Conservation (phyloP, 2,888 invertebrate species). For the Tinea pellionella region DNA sequence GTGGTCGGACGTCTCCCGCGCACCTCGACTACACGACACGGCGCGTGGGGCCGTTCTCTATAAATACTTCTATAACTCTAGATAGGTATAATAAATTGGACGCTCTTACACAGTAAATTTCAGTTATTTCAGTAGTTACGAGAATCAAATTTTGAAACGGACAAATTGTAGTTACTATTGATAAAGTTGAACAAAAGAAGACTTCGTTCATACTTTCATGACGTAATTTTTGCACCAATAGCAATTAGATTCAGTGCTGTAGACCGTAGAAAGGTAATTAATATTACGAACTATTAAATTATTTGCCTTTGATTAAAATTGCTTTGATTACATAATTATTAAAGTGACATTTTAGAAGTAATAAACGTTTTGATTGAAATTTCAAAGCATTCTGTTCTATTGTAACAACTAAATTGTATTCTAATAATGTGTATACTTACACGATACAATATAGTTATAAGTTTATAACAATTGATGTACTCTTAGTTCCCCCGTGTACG, state of each 20-base stretch:
- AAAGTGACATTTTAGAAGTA: neutral
- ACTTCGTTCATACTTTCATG: no score
- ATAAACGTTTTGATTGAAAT: neutral
- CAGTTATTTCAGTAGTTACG: neutral
- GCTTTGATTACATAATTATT: no score
- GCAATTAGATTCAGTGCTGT: no score
- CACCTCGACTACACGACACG: slow-evolving; percentile 36
- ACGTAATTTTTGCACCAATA: no score
- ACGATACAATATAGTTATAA: neutral
- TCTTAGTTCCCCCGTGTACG: slow-evolving; percentile 28
- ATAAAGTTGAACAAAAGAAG: no score
- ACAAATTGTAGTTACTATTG: no score
- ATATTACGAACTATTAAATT: no score
- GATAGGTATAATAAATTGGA: neutral
- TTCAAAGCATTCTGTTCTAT: neutral
- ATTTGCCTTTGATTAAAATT: no score
- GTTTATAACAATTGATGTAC: slow-evolving; percentile 19
- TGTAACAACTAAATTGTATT: neutral
- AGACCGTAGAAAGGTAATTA: no score
- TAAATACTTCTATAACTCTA: slow-evolving; percentile 35
- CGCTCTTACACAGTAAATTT: no score
- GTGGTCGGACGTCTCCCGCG: slow-evolving; percentile 50
- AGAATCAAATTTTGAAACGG: no score
- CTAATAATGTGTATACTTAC: neutral
- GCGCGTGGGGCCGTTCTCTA: slow-evolving; percentile 62